Conservation (phyloP, 2,888 invertebrate genomes). For the Sipunculus nudus region DNA sequence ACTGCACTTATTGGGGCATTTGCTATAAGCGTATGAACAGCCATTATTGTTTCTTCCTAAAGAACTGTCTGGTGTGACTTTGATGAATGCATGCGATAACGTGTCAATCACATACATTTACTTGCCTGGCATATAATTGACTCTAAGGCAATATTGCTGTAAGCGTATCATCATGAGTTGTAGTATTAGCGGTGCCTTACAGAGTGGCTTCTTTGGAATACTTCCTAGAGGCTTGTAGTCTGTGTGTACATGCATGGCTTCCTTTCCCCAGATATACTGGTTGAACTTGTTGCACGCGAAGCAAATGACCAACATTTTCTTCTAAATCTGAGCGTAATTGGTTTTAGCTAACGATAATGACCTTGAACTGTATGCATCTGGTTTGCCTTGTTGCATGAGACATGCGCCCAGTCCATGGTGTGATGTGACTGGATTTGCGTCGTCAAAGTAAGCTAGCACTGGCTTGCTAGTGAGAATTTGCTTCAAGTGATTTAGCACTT, state of each 20-base stretch:
- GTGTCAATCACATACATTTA: too few species aligned
- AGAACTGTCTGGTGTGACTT: too few species aligned
- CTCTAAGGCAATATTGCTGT: conserved; percentile 25
- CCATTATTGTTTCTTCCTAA: too few species aligned
- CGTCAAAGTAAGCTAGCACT: too few species aligned
- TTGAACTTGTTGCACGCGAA: conserved; percentile 31
- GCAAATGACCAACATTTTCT: conserved; percentile 28
- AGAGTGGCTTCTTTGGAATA: conserved; percentile 18
- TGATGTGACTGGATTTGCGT: too few species aligned
- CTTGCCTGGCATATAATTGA: too few species aligned
- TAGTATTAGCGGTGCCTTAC: conserved; percentile 19
- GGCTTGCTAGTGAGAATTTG: too few species aligned
- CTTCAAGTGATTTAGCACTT: too few species aligned
- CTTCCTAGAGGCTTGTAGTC: conserved; percentile 36
- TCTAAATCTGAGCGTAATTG: conserved; percentile 36
- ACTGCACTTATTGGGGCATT: conserved; percentile 9
- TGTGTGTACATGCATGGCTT: conserved; percentile 26
- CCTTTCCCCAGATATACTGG: conserved; percentile 30
- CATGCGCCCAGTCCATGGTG: too few species aligned
- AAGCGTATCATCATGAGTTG: conserved; percentile 28
- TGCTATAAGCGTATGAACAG: background rate
- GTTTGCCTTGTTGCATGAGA: conserved; percentile 27
- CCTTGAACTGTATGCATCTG: conserved; percentile 36
- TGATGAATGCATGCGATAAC: too few species aligned
- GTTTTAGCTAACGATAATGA: conserved; percentile 30